Conservation (phyloP, 2,797 vertebrate species). For the Hoplostethus atlanticus region DNA sequence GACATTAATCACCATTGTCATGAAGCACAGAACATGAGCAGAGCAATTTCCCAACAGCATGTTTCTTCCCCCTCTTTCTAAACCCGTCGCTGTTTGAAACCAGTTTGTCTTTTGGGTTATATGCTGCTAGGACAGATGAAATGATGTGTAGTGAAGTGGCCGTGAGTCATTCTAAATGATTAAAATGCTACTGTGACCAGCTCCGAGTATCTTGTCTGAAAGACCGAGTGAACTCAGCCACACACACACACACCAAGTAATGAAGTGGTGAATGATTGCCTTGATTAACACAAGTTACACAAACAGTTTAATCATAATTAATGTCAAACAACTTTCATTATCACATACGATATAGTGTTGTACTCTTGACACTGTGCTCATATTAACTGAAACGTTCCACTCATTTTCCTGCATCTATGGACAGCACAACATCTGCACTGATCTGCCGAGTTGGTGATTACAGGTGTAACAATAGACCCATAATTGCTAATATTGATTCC, state of each 20-base stretch:
- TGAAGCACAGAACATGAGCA: conserved; percentile 74
- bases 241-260: conserved; percentile 53
- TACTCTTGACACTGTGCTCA: conserved; percentile 21
- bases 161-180: conserved; percentile 77
- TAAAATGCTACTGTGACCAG: conserved; percentile 75
- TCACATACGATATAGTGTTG: conserved; percentile 46
- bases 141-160: conserved; percentile 74
- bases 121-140: conserved; percentile 65
- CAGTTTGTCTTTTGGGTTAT: conserved; percentile 25
- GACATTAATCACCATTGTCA: conserved; percentile 83
- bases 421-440: conserved; percentile 16
- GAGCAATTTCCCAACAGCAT: conserved; percentile 60
- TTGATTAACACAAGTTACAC: conserved; percentile 71
- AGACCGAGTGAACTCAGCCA: conserved; percentile 63
- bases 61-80: conserved; percentile 27
- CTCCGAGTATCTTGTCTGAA: conserved; percentile 70
- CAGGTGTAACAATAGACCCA: not conserved
- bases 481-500: not conserved
- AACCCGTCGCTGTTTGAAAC: conserved; percentile 41
- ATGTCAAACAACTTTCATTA: conserved; percentile 65
- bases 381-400: conserved; percentile 30
- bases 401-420: conserved; percentile 13
- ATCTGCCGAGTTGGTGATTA: not conserved
- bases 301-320: conserved; percentile 73
- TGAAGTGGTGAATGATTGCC: conserved; percentile 71